phyloP scores from a whole-genome alignment of 1,140 invertebrate species.

The Lordiphosa stackelbergi region DNA sequence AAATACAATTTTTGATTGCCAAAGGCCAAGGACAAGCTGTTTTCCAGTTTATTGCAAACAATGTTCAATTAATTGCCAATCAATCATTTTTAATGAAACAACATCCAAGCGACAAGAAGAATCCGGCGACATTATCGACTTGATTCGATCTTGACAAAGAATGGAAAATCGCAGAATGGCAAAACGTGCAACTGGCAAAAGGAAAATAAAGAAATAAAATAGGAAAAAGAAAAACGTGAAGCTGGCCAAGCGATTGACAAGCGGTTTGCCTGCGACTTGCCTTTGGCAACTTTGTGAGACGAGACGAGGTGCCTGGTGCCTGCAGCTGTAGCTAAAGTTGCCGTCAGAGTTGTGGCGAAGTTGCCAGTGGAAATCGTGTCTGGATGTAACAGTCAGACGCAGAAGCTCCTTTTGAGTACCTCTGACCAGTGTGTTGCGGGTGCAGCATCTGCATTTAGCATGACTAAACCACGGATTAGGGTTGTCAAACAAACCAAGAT shows the following conservation, averaged over 20 bases:
- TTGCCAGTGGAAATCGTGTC: constrained; percentile 13
- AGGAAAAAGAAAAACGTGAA: constrained; percentile 33
- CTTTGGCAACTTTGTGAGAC: constrained; percentile 13
- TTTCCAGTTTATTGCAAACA: constrained; percentile 23
- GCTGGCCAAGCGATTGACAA: constrained; percentile 61
- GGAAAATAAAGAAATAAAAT: constrained; percentile 42
- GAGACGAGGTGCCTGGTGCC: constrained; percentile 5
- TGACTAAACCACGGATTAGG: constrained; percentile 9
- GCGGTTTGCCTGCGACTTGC: constrained; percentile 41
- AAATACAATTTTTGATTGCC: constrained; percentile 12
- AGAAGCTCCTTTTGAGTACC: background rate
- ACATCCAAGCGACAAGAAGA: constrained; percentile 37
- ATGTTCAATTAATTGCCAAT: constrained; percentile 72
- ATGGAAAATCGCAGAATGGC: constrained; percentile 37
- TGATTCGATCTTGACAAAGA: constrained; percentile 57
- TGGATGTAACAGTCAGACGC: constrained; percentile 13
- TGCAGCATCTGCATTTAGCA: constrained; percentile 41
- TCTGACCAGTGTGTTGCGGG: constrained; percentile 37
- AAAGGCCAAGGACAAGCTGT: constrained; percentile 5
- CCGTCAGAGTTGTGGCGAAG: constrained; percentile 3
- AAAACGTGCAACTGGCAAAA: constrained; percentile 45
- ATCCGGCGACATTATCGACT: constrained; percentile 63
- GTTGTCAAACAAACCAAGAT: too few species aligned
- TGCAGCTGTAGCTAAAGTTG: constrained; percentile 3
- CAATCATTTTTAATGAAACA: constrained; percentile 75